These are phyloP conservation scores for Vimba vimba DNA, from an alignment of 2,113 vertebrate species.

Conservation along the genomic window DNA sequence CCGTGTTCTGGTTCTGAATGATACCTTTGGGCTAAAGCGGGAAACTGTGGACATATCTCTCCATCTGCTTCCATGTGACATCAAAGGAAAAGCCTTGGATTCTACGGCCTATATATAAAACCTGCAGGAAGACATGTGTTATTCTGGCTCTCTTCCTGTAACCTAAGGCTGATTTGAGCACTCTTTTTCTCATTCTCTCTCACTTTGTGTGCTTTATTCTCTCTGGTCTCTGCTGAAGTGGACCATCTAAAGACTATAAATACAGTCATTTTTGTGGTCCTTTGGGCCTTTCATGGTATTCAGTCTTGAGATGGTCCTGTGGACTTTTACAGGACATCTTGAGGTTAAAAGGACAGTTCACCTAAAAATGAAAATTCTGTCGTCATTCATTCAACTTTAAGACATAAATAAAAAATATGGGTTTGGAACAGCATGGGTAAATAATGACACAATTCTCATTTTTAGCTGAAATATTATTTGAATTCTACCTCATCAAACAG, in stretches of 20 bases:
- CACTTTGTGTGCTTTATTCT: constrained; percentile 39
- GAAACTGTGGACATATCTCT: constrained; percentile 47
- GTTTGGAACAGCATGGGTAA: background rate
- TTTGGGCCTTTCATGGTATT: background rate
- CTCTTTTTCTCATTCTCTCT: constrained; percentile 40
- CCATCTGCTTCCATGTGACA: constrained; percentile 52
- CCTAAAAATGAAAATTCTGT: background rate
- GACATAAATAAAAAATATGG: background rate
- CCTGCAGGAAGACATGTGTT: constrained; percentile 57
- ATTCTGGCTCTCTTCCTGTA: constrained; percentile 55
- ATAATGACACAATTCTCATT: background rate
- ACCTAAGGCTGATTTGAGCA: constrained; percentile 40
- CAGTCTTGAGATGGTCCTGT: background rate
- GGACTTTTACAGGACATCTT: background rate
- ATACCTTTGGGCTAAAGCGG: constrained; percentile 52
- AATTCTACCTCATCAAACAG: background rate
- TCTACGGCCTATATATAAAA: constrained; percentile 53
- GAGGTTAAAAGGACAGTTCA: constrained; percentile 4
- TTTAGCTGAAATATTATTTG: background rate
- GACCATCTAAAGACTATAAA: constrained; percentile 34
- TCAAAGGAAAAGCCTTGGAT: constrained; percentile 59
- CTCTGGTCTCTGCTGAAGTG: constrained; percentile 9
- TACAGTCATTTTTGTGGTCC: background rate
- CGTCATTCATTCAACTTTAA: background rate
- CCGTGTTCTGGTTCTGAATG: constrained; percentile 26